Conservation (phyloP, 2,113 vertebrate species). For the Hemichromis elongatus region DNA sequence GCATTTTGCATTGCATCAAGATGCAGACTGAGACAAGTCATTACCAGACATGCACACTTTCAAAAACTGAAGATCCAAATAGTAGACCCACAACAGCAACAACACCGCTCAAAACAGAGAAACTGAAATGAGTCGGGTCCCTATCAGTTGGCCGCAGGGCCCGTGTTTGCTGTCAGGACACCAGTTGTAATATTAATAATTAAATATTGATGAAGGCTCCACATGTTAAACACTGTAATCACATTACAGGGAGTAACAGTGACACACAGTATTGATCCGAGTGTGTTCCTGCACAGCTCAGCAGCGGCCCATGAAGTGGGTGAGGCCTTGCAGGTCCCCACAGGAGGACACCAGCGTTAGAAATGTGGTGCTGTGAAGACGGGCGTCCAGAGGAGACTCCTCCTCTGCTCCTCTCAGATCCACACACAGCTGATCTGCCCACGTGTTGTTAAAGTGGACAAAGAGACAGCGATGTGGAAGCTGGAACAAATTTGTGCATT, state of each 20-base stretch:
- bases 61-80: not conserved
- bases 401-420: not conserved
- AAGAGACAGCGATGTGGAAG: not conserved
- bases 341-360: not conserved
- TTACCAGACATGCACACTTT: not conserved
- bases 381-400: not conserved
- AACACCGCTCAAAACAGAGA: not conserved
- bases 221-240: conserved; percentile 77
- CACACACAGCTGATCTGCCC: not conserved
- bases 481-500: not conserved
- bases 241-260: conserved; percentile 65
- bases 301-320: not conserved
- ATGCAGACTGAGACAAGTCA: not conserved
- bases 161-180: conserved; percentile 39
- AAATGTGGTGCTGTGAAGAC: not conserved
- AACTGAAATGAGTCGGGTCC: conserved; percentile 22
- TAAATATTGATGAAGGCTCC: conserved; percentile 78
- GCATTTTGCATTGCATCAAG: not conserved
- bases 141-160: conserved; percentile 30
- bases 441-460: accelerated
- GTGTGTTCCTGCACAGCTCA: conserved; percentile 32
- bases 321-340: not conserved
- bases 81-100: not conserved
- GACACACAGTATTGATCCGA: conserved; percentile 66
- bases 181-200: conserved; percentile 71